Evolutionary conservation across 2,797 vertebrate genomes (phyloP).

Genomic region (Gallinago solitaria): DNA sequence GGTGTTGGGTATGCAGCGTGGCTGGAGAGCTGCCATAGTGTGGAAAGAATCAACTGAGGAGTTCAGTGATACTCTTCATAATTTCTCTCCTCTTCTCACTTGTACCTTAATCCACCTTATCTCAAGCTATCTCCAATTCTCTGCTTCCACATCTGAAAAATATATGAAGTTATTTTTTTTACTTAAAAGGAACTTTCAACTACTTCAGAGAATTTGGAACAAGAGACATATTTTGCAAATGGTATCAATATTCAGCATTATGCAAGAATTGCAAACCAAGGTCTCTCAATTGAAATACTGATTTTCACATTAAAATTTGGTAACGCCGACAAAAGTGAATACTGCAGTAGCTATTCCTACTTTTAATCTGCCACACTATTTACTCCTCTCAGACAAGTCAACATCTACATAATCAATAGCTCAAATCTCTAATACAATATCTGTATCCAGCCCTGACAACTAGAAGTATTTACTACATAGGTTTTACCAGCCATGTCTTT

Average conservation of each 20-base stretch:
- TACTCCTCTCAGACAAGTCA: not conserved
- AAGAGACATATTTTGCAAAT: not conserved
- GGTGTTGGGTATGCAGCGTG: rapidly evolving
- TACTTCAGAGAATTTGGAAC: not conserved
- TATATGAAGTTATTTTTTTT: not conserved
- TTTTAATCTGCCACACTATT: not conserved
- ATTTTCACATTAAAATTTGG: not conserved
- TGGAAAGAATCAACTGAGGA: not conserved
- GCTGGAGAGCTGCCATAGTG: not conserved
- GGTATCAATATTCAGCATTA: not conserved
- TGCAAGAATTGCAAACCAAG: not conserved
- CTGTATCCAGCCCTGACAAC: not conserved
- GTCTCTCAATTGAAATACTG: not conserved
- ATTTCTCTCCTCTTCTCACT: not conserved
- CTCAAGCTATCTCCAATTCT: not conserved
- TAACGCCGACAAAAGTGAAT: not conserved
- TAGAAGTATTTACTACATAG: not conserved
- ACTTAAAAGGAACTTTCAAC: not conserved
- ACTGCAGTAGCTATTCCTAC: not conserved
- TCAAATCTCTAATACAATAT: not conserved
- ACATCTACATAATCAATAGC: not conserved
- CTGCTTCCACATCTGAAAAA: not conserved
- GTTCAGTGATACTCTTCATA: rapidly evolving
- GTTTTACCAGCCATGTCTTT: not conserved
- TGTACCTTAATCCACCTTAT: not conserved